Evolutionary conservation across 2,888 invertebrate species (phyloP), one percentile per base, ranked within the genome.

Genomic region (Sabatieria punctata): DNA sequence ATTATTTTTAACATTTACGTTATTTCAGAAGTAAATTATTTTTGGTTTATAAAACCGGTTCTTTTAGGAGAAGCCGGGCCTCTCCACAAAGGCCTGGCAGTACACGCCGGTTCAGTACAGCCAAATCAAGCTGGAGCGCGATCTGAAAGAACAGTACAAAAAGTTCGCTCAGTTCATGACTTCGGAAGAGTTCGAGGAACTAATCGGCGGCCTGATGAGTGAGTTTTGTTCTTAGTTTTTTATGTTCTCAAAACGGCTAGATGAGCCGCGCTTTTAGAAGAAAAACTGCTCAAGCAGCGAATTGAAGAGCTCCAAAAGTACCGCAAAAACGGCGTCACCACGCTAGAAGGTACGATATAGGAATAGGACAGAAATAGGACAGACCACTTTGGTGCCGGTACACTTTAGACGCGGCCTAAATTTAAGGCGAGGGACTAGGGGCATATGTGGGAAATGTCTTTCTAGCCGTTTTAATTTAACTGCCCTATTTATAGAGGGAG

Each of bases 291-390:
- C 39, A 46, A 46, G 38, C 35, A 49, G 24, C 42, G 49, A 3
- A 49, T 49, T 18, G 35, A 42, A 24, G 30, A 41, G 22, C 26
- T 49, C 38, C 49, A 49, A 23, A 19, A 37, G 2, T 27, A 25
- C 15, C 40, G 37, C 4, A 33, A 38, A 13, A 39, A 37, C 2
- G 49, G 49, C 2, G 22, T 46, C 15, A 49, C 37, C 1, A 44
- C 41, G 4, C 21, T 48, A 26, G 48, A 41, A 45, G 45, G 48
- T 46, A n/a, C n/a, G n/a, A n/a, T n/a, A n/a, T n/a, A n/a, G n/a
- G n/a, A n/a, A n/a, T n/a, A n/a, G n/a, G n/a, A n/a, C n/a, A n/a
- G n/a, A n/a, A n/a, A n/a, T n/a, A n/a, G n/a, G n/a, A n/a, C n/a
- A n/a, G n/a, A n/a, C n/a, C n/a, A n/a, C n/a, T n/a, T n/a, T n/a